Evolutionary conservation across 2,113 vertebrate species (phyloP), one percentile per base, ranked within the genome.

Genomic region (Chascanopsetta lugubris): DNA sequence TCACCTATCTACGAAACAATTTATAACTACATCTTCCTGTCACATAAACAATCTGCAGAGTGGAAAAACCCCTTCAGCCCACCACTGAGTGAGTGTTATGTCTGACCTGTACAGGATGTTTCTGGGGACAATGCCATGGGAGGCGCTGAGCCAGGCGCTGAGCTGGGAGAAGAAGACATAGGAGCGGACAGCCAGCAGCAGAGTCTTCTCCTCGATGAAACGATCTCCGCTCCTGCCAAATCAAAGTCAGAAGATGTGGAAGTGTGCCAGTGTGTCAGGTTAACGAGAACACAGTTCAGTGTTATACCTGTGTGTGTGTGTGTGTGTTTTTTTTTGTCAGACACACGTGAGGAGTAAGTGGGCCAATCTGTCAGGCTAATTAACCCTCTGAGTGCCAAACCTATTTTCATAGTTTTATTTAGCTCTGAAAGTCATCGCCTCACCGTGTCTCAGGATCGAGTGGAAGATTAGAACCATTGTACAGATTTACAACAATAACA

Each of bases 81-180:
- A 62, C 21, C 40, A 43, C 18, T 8, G 61, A 18, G 51, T 22
- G 47, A 65, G 76, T 46, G 72, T 26, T 53, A 21, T 17, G 15
- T 75, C 90, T 0, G 88, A 99, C 97, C 97, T 96, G 91, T 98
- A 99, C 29, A 99, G 91, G 91, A 99, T 98, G 90, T 99, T 99
- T 80, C 97, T 91, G 86, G 96, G 97, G 80, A 96, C 95, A 85
- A 97, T 94, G 90, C 97, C 97, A 65, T 99, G 97, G 40, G 97
- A 99, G 84, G 98, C 96, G 54, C 97, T 99, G 81, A 99, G 92
- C 97, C 97, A 99, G 3, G 97, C 97, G 2, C 97, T 99, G 82
- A 99, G 93, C 90, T 99, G 97, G 66, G 97, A 99, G 92, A 99
- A 99, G 88, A 98, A 99, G 72, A 99, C 97, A 66, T 97, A 99